phyloP scores from a whole-genome alignment of 2,113 vertebrate genomes.

The Oryzias melastigma region DNA sequence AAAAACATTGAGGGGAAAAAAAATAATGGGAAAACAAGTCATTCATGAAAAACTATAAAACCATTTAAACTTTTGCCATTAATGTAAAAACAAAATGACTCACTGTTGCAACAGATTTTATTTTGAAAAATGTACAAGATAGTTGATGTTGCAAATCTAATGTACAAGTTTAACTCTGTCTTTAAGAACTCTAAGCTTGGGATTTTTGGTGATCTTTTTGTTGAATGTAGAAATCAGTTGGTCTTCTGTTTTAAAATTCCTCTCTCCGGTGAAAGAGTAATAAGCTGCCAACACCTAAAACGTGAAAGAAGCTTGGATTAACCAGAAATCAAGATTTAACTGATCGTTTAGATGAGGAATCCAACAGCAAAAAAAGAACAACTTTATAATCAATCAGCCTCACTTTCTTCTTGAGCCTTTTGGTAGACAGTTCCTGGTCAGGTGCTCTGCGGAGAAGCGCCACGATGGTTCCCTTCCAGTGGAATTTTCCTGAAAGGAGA shows the following conservation, averaged over 20 bases:
- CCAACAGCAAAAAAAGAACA: background rate
- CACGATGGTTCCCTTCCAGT: constrained; percentile 96
- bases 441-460: constrained; percentile 84
- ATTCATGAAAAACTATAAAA: constrained; percentile 47
- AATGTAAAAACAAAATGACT: constrained; percentile 25
- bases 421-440: constrained; percentile 87
- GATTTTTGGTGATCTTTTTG: constrained; percentile 89
- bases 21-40: background rate
- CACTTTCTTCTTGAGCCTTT: constrained; percentile 96
- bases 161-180: constrained; percentile 88
- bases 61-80: constrained; percentile 29
- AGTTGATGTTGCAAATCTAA: constrained; percentile 39
- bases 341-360: background rate
- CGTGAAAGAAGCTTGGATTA: constrained; percentile 2
- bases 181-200: constrained; percentile 88
- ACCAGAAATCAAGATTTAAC: background rate
- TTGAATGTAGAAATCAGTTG: constrained; percentile 86
- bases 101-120: constrained; percentile 2
- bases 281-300: constrained; percentile 90
- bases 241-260: constrained; percentile 79
- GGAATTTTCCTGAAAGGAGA: constrained; percentile 86
- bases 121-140: constrained; percentile 22
- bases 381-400: background rate
- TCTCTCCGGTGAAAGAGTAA: constrained; percentile 72
- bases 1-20: background rate